Evolutionary conservation across 2,888 invertebrate species (phyloP).

Genomic region (Phortica magna): DNA sequence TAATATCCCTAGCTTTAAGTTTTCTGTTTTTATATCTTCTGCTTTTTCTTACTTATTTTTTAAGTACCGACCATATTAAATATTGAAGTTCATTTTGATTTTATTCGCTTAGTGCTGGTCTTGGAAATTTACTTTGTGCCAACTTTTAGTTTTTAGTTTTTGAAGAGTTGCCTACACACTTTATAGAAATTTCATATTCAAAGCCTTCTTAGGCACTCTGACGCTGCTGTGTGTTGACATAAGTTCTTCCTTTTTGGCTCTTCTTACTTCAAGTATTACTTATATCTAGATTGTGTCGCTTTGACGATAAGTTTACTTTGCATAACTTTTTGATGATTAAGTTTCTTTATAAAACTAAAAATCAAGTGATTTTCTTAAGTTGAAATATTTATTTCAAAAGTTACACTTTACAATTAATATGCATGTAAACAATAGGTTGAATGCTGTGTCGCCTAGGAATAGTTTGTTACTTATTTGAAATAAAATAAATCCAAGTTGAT

Average conservation of each 20-base stretch:
- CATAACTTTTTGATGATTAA: neutral
- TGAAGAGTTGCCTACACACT: constrained; percentile 28
- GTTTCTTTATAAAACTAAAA: constrained; percentile 50
- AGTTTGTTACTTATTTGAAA: no score
- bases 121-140: constrained; percentile 43
- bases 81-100: constrained; percentile 25
- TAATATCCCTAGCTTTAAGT: neutral
- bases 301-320: constrained; percentile 13
- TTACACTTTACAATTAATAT: no score
- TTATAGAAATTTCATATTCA: constrained; percentile 39
- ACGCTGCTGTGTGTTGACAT: constrained; percentile 38
- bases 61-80: constrained; percentile 2
- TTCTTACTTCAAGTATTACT: constrained; percentile 41
- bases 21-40: neutral
- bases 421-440: no score
- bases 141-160: constrained; percentile 30
- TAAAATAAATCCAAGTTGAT: no score
- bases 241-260: constrained; percentile 10
- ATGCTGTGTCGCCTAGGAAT: no score
- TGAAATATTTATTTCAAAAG: neutral
- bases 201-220: constrained; percentile 52
- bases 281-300: constrained; percentile 36
- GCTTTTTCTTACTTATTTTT: neutral
- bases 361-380: neutral
- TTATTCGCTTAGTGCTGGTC: constrained; percentile 1